phyloP scores from a whole-genome alignment of 2,113 vertebrate species.

The Odocoileus virginianus region DNA sequence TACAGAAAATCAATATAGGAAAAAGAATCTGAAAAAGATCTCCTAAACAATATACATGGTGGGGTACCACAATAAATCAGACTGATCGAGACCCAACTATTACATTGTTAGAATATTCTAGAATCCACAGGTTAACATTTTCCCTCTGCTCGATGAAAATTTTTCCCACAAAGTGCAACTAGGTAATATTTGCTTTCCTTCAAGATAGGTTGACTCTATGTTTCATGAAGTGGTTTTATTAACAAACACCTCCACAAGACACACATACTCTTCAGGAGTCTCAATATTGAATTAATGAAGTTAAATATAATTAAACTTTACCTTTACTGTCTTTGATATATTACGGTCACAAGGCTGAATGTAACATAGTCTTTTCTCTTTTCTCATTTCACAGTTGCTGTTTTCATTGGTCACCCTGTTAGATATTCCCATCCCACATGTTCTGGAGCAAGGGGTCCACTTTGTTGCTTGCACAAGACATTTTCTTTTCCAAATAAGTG shows the following conservation, averaged over 20 bases:
- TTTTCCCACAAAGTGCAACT: neutral
- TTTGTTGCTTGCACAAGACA: conserved; percentile 93
- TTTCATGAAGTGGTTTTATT: neutral
- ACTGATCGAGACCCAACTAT: neutral
- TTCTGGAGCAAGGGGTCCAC: conserved; percentile 94
- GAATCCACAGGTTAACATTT: neutral
- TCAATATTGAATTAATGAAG: neutral
- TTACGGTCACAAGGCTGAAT: conserved; percentile 88
- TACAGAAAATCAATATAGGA: neutral
- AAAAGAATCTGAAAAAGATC: neutral
- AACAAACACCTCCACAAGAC: neutral
- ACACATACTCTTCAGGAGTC: neutral
- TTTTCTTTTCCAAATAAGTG: conserved; percentile 92
- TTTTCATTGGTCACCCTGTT: conserved; percentile 93
- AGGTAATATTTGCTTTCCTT: neutral
- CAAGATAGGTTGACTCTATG: neutral
- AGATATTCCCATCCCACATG: conserved; percentile 94
- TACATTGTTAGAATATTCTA: neutral
- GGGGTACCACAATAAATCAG: neutral
- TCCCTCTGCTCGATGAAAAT: neutral
- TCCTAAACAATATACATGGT: neutral
- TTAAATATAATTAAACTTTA: conserved; percentile 70
- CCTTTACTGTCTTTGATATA: conserved; percentile 85
- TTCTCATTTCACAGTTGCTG: conserved; percentile 91
- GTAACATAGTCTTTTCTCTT: conserved; percentile 90